Conservation (phyloP, 30 jellyfish, hydroid and myxozoan species). For the Rhopilema esculentum region DNA sequence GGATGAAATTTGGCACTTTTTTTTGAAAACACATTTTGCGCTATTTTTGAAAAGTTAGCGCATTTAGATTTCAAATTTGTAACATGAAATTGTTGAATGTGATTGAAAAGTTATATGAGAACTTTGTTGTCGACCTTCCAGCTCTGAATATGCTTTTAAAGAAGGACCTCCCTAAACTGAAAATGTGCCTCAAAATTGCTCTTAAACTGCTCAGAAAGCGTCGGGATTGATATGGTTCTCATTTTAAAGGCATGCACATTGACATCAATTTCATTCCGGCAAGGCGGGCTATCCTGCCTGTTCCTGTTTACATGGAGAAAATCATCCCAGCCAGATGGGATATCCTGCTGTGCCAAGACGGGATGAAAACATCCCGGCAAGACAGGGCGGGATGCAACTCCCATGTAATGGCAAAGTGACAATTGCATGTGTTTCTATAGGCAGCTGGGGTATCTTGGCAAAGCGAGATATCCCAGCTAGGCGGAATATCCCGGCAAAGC, state of each 20-base stretch:
- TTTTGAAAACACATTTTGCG: slow-evolving; percentile 1
- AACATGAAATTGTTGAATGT: slow-evolving; percentile 26
- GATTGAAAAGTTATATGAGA: neutral
- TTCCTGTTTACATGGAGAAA: slow-evolving; percentile 8
- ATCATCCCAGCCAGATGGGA: slow-evolving; percentile 20
- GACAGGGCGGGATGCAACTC: slow-evolving; percentile 3
- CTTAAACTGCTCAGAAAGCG: slow-evolving; percentile 42
- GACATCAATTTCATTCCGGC: too few species aligned
- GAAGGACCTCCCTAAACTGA: slow-evolving; percentile 49
- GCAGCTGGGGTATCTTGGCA: too few species aligned
- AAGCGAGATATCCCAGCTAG: too few species aligned
- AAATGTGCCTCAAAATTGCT: slow-evolving; percentile 21
- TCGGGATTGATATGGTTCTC: too few species aligned
- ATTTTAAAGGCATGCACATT: too few species aligned
- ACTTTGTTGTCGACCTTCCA: slow-evolving; percentile 22
- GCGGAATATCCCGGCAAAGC: too few species aligned
- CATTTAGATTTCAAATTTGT: slow-evolving; percentile 9
- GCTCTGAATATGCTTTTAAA: slow-evolving; percentile 13
- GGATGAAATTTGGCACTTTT: slow-evolving; percentile 15
- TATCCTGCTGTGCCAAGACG: slow-evolving; percentile 8
- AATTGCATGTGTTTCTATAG: too few species aligned
- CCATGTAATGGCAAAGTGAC: neutral
- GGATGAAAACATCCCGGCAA: slow-evolving; percentile 22
- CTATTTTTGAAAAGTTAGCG: slow-evolving; percentile 2
- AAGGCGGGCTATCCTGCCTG: slow-evolving; percentile 48